Base-by-base conservation (phyloP, 2,888 invertebrate species). In the Villa cingulata region DNA sequence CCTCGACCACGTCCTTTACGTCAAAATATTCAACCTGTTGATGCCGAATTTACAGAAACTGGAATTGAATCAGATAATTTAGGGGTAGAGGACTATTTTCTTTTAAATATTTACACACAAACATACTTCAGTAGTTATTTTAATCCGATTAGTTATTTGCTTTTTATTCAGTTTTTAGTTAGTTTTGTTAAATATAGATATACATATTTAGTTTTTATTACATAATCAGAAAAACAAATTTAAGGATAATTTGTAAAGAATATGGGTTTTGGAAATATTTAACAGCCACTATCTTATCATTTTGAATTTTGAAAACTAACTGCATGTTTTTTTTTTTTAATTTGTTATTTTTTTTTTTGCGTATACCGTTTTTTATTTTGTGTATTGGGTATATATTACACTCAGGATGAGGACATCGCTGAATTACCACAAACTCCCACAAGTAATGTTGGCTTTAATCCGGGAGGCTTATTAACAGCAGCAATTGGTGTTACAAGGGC, bases 401-500 rank as follows among this genome's bases (percentile, higher is more conserved):
- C 29, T 12, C 2, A 49, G 49, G 34, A 38, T 46, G 49, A 49
- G 20, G 38, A 49, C 23, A 32, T 44, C 27, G 38, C 34, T 16
- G 45, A 44, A 19, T 38, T 62, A 60, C 41, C 57, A 62, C 18
- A 58, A 65, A 43, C 63, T 71, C 37, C 62, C 72, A 32, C 3
- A 9, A 49, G 70, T 48, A 40, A 39, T 38, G 7, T 37, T 29
- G 49, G 42, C 20, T 41, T 45, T 46, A 41, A 46, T 39, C 44
- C 48, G 29, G 49, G 49, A 32, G 53, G 50, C 48, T 73, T 83
- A 49, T 75, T 84, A 43, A 80, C 77, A 47, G 82, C 83, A 17
- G 84, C 84, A 49, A 79, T 84, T 55, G 83, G 83, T 58, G 83
- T 83, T 51, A 84, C 84, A 27, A 76, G 80, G 64, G 82, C 83